A percentile compares a stretch with the other conserved stretches of the same genome.
phyloP scores from a whole-genome alignment of 2,797 vertebrate species.

The Schizothorax lantsangensis region DNA sequence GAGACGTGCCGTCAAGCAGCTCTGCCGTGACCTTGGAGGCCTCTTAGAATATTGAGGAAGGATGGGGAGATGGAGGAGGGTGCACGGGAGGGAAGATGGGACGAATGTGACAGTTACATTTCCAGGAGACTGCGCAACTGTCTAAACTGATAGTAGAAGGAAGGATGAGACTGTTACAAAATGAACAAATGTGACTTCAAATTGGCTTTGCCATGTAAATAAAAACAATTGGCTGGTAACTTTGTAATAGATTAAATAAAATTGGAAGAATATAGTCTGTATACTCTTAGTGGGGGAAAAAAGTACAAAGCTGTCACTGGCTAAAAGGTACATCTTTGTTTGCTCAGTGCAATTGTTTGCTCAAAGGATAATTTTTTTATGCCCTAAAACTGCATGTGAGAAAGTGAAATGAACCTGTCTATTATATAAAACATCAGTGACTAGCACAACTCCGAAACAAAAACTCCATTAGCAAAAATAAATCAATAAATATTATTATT shows the following conservation, averaged over 20 bases:
- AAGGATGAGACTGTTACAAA: not conserved
- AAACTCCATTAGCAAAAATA: too few relatives aligned
- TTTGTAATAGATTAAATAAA: not conserved
- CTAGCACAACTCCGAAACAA: too few relatives aligned
- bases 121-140: not conserved
- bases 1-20: slow-evolving; percentile 36
- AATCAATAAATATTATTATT: too few relatives aligned
- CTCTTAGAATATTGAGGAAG: slow-evolving; percentile 32
- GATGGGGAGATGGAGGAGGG: not conserved
- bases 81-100: not conserved
- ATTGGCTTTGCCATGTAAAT: not conserved
- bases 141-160: not conserved
- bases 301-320: too few relatives aligned
- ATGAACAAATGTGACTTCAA: not conserved
- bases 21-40: slow-evolving; percentile 55
- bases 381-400: too few relatives aligned
- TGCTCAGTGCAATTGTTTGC: too few relatives aligned
- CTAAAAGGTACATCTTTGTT: too few relatives aligned
- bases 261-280: not conserved
- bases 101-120: slow-evolving; percentile 2
- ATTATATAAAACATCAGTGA: too few relatives aligned
- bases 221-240: not conserved
- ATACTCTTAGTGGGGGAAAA: too few relatives aligned
- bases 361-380: too few relatives aligned
- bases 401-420: too few relatives aligned